Conservation (phyloP, 92 coral and sea anemone genomes). For the Isaurus tuberculatus region DNA sequence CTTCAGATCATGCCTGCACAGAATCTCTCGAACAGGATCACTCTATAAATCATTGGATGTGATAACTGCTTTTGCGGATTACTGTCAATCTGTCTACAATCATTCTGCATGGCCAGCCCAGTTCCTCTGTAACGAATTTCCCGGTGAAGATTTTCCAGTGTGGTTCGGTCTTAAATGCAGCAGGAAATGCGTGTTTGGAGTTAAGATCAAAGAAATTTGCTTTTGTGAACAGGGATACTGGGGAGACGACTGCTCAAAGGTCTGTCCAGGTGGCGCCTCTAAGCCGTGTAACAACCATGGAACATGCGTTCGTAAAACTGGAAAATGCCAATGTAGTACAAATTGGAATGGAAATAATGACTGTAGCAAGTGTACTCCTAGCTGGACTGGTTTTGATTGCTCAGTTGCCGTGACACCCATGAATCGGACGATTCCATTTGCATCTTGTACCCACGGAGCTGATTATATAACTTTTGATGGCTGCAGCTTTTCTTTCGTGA, state of each 20-base stretch:
- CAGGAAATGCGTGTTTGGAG: constrained; percentile 51
- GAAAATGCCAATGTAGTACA: constrained; percentile 54
- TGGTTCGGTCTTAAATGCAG: constrained; percentile 70
- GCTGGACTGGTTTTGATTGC: constrained; percentile 70
- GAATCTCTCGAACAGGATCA: constrained; percentile 36
- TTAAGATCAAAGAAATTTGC: constrained; percentile 33
- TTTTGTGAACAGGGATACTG: constrained; percentile 67
- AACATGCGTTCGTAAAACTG: constrained; percentile 49
- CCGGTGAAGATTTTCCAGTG: constrained; percentile 55
- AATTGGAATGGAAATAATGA: constrained; percentile 66
- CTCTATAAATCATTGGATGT: constrained; percentile 54
- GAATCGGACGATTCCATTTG: constrained; percentile 19
- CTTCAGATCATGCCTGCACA: constrained; percentile 57
- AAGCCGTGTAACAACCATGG: constrained; percentile 70
- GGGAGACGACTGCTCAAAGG: constrained; percentile 64
- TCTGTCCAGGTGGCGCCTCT: constrained; percentile 69
- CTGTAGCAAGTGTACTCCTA: constrained; percentile 56
- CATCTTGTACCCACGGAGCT: constrained; percentile 43
- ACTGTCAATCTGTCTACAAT: constrained; percentile 56
- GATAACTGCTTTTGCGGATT: constrained; percentile 62
- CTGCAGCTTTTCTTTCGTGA: constrained; percentile 48
- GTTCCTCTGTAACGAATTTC: constrained; percentile 62
- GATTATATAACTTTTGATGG: constrained; percentile 72
- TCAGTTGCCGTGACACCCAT: constrained; percentile 54
- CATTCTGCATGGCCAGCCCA: constrained; percentile 62